Evolutionary conservation across 92 coral and sea anemone species (phyloP), one percentile per base, ranked within the genome.

Genomic region (Parazoanthus atlanticus): DNA sequence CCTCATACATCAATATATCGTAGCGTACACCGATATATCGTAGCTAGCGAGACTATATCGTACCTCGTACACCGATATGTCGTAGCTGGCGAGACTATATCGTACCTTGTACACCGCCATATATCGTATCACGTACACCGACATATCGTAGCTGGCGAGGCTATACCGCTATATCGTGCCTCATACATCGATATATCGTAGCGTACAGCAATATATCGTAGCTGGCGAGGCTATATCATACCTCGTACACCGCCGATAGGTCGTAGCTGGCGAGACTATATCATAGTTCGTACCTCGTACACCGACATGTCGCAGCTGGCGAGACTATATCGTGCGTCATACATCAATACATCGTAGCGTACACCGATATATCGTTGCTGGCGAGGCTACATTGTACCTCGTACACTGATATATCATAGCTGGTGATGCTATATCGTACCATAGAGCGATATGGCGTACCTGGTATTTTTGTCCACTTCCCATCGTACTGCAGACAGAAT

Each of bases 341-440:
- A 67, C 73, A 67, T 67, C 73, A 25, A 67, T 23, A 67, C 29
- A 23, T 67, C 32, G 73, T 67, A 25, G 73, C 19, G 31, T 67
- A 67, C 73, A 61, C 16, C 69, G 69, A 61, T 61, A 6, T 61
- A 25, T 61, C 16, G 6, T 61, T 61, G 25, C 69, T 61, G 69
- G 69, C n/a, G 8, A 12, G 69, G 69, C 69, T 61, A 61, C 21
- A 6, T 61, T 61, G 69, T 61, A 1, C 69, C 69, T 61, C 25
- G 69, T 2, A 3, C 43, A 43, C 49, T 8, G 49, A 43, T 43
- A 43, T 43, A 64, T 64, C 70, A 16, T 64, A 67, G 73, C 73
- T 67, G 73, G 30, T 23, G 31, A 67, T 23, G 73, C 73, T 67
- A 25, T 67, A 67, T 67, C 73, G 73, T 67, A 67, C 73, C 73